Percentiles rank a stretch among this genome's conserved stretches.
These are phyloP conservation scores for Callaeas wilsoni DNA, from an alignment of 2,113 vertebrate genomes.

Conservation along the genomic window DNA sequence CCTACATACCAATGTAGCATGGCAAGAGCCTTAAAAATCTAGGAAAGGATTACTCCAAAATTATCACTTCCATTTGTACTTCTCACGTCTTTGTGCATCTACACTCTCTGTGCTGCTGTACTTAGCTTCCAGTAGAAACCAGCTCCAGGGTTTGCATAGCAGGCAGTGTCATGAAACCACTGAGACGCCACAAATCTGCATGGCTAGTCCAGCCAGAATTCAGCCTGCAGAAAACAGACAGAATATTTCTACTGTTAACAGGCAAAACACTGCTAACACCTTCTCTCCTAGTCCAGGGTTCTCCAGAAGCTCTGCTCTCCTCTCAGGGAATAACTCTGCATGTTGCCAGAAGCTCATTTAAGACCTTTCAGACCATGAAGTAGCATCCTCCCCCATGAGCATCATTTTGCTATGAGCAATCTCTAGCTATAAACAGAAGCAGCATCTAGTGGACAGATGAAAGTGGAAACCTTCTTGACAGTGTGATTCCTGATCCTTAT, in stretches of 20 bases:
- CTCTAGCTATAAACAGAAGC: neutral
- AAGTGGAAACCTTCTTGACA: neutral
- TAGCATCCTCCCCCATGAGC: neutral
- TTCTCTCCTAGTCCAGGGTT: neutral
- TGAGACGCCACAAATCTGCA: neutral
- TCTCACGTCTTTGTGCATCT: neutral
- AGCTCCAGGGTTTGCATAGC: neutral
- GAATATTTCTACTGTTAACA: accelerated
- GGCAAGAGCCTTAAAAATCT: neutral
- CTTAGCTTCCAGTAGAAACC: neutral
- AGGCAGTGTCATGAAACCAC: neutral
- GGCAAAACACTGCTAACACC: neutral
- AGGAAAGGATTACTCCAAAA: neutral
- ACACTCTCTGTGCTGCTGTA: neutral
- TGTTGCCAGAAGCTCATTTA: neutral
- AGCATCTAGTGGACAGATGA: neutral
- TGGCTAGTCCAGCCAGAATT: neutral
- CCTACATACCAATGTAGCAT: neutral
- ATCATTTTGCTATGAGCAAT: neutral
- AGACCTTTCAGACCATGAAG: neutral
- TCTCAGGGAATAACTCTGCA: neutral
- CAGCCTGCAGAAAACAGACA: neutral
- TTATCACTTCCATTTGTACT: neutral
- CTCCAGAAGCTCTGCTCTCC: neutral
- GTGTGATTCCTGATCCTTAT: neutral